Evolutionary conservation across 2,888 invertebrate genomes (phyloP), one percentile per base, ranked within the genome.

Genomic region (Andrena hattorfiana): DNA sequence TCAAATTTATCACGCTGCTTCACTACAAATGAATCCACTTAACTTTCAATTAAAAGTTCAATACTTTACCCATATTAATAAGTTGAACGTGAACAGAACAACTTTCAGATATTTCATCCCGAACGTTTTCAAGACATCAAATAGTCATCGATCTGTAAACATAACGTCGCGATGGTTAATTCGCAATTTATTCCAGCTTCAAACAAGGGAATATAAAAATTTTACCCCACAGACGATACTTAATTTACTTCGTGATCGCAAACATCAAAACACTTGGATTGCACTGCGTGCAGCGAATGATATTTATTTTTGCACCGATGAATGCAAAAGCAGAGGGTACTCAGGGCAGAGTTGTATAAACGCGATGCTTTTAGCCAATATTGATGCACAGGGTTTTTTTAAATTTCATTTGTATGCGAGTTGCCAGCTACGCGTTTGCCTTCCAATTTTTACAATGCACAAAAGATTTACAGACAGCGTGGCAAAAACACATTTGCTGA

Each of bases 41-140:
- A 32, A 30, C 7, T 63, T 35, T 42, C 23, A 56, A 48, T 26
- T n/a, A 48, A 68, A 28, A 51, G 5, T 51, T 80, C 30, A 26
- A 84, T 79, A 77, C 85, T 88, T 93, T 92, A 94, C 94, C 94
- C 92, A 93, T 92, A 93, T 93, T 78, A 92, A 83, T 54, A 93
- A 84, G 89, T 93, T 94, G 89, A 93, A 92, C 56, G 90, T 86
- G 82, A 94, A 93, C 69, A 93, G 87, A 23, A 90, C 89, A 75
- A 91, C 86, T 89, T 93, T 94, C 83, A 92, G 89, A 88, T 93
- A 92, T 89, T 92, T 93, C 93, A 93, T 93, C 81, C 86, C 87
- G 88, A 84, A 85, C 86, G 68, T 89, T 86, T 86, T 88, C 81
- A 87, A 89, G 86, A 71, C 84, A 83, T 79, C 85, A 86, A 82